Evolutionary conservation across 2,797 vertebrate genomes (phyloP).

Genomic region (Crocodylus rhombifer): DNA sequence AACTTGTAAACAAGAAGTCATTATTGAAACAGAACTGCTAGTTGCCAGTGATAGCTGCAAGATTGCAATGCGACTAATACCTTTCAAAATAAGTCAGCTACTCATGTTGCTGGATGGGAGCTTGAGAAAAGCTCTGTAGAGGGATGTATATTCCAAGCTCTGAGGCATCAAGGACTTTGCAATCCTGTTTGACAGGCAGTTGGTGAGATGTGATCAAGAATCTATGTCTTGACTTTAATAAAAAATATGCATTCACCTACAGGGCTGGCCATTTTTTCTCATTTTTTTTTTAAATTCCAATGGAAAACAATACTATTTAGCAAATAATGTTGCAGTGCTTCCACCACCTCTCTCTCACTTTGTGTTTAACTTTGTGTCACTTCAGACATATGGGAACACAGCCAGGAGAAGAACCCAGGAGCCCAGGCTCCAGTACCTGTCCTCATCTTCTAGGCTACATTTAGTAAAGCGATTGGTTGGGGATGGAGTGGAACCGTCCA

Average conservation of each 20-base stretch:
- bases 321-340: not conserved
- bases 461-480: not conserved
- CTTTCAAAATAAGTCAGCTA: conserved; percentile 60
- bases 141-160: not conserved
- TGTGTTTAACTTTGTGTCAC: not conserved
- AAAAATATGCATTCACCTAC: not conserved
- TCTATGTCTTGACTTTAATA: conserved; percentile 41
- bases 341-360: too few species aligned
- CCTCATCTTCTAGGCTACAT: not conserved
- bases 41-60: conserved; percentile 34
- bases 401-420: not conserved
- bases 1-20: conserved; percentile 41
- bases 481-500: not conserved
- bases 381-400: not conserved
- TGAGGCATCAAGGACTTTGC: not conserved
- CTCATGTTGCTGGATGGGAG: not conserved
- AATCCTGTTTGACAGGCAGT: not conserved
- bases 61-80: conserved; percentile 16
- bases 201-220: conserved; percentile 12
- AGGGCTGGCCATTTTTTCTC: not conserved
- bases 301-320: not conserved
- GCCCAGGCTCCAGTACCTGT: not conserved
- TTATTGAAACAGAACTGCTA: conserved; percentile 17
- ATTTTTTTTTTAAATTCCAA: not conserved
- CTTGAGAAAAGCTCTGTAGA: conserved; percentile 17